These are phyloP conservation scores for Ophthalmolycus amberensis DNA, from an alignment of 2,113 vertebrate species.

Conservation along the genomic window DNA sequence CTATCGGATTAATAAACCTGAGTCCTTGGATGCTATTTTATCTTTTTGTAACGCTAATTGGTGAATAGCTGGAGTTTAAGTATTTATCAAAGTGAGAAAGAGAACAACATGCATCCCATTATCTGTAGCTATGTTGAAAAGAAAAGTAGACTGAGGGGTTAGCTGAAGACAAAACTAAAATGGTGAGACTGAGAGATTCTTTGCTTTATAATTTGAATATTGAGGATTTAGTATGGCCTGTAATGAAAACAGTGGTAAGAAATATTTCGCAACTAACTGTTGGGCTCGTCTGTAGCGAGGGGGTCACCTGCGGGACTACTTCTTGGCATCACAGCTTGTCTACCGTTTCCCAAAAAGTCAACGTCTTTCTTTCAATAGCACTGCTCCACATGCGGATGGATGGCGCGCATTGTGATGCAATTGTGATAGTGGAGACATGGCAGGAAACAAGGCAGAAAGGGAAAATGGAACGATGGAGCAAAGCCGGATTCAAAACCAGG, in stretches of 20 bases:
- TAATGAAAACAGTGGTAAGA: neutral
- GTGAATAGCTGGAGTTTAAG: conserved; percentile 13
- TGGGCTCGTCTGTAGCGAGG: neutral
- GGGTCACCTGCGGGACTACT: neutral
- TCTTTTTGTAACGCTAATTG: conserved; percentile 14
- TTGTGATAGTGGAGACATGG: neutral
- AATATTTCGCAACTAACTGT: neutral
- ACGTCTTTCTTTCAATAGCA: conserved; percentile 18
- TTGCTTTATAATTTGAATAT: neutral
- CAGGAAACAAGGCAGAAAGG: neutral
- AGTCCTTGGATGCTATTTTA: conserved; percentile 21
- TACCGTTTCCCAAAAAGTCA: conserved; percentile 21
- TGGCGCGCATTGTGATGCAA: neutral
- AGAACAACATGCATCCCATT: neutral
- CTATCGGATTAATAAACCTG: conserved; percentile 46
- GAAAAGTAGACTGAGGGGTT: neutral
- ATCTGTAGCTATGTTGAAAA: neutral
- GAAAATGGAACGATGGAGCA: neutral
- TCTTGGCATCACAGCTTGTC: neutral
- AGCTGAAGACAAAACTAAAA: neutral
- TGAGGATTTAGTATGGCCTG: neutral
- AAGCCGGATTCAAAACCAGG: neutral
- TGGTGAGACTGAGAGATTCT: neutral
- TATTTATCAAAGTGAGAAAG: conserved; percentile 15
- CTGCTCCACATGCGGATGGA: conserved; percentile 1